Conservation (phyloP, 2,888 invertebrate species). For the Cremastinae sp. region DNA sequence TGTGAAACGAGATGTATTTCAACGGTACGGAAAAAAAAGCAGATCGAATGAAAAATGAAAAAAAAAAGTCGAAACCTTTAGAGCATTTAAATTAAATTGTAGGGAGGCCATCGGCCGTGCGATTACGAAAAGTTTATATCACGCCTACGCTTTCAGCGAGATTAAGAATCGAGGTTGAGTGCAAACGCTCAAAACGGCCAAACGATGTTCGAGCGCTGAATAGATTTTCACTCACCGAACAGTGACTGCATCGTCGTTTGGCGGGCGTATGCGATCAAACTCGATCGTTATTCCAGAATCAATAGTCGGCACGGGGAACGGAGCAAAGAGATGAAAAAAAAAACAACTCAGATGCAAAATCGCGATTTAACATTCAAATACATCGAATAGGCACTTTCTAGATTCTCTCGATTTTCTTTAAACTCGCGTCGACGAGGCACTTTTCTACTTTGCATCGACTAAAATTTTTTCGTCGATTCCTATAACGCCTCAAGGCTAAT, state of each 20-base stretch:
- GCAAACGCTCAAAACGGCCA: slow-evolving; percentile 12
- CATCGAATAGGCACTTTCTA: slow-evolving; percentile 41
- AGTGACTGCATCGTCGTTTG: slow-evolving; percentile 66
- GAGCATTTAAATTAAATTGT: slow-evolving; percentile 13
- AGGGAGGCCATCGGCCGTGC: slow-evolving; percentile 16
- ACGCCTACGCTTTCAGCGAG: slow-evolving; percentile 73
- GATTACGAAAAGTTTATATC: slow-evolving; percentile 60
- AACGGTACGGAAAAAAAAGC: background rate
- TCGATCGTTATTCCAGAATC: slow-evolving; percentile 65
- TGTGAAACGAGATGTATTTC: slow-evolving; percentile 2
- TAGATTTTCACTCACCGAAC: slow-evolving; percentile 57
- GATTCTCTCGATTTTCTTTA: slow-evolving; percentile 25
- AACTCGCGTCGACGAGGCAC: slow-evolving; percentile 36
- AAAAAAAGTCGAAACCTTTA: slow-evolving; percentile 17
- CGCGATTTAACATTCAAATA: slow-evolving; percentile 44
- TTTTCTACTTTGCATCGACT: slow-evolving; percentile 16
- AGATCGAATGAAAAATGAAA: too few relatives aligned
- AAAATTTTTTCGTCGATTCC: slow-evolving; percentile 5
- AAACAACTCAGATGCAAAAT: too few relatives aligned
- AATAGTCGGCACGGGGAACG: slow-evolving; percentile 54
- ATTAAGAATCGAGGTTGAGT: slow-evolving; percentile 74
- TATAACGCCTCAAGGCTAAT: background rate
- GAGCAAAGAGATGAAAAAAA: background rate
- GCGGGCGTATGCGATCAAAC: slow-evolving; percentile 60
- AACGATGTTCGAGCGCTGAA: slow-evolving; percentile 32